Evolutionary conservation across 2,888 invertebrate genomes (phyloP), one percentile per base, ranked within the genome.

Genomic region (Sinohyriopsis cumingii): DNA sequence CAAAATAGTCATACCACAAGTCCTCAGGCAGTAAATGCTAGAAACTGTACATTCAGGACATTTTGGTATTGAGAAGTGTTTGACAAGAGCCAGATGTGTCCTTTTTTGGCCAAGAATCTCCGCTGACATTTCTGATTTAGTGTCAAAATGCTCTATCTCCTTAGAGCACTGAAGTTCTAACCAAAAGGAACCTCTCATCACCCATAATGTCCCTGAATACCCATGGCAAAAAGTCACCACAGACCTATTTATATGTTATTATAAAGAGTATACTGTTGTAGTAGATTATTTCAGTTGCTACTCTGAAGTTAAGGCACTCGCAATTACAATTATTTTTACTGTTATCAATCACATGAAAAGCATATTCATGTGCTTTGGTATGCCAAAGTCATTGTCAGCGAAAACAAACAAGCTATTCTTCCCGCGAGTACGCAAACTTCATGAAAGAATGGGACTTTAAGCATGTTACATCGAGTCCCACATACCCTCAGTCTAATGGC

Each of bases 51-150:
- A 80, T 59, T 22, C 25, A 56, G 76, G 76, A 56, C 78, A 80
- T 59, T 64, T 77, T 57, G 77, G 79, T 24, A 66, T 76, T 20
- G 75, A 77, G n/a, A 80, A 80, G 64, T 72, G 60, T n/a, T 15
- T 71, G 22, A 64, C 53, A 24, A 24, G 72, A 22, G 77, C 78
- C 24, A 22, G 72, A 53, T 64, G 72, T 33, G 64, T 75, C 28
- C 61, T 81, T 28, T 80, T 76, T 73, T 80, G 79, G 78, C 78
- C 82, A 12, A 55, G 64, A 4, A 73, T 80, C 20, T 67, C 68
- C 18, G 15, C 45, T 18, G 71, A 77, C n/a, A 76, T 81, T 24
- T 65, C 63, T 5, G 59, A 77, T 7, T 55, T 75, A 15, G 71
- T 80, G 15, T 63, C 68, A 1, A 70, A 67, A 3, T 78, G 78